Evolutionary conservation across 2,888 invertebrate species (phyloP), one percentile per base, ranked within the genome.

Genomic region (Patella pellucida): DNA sequence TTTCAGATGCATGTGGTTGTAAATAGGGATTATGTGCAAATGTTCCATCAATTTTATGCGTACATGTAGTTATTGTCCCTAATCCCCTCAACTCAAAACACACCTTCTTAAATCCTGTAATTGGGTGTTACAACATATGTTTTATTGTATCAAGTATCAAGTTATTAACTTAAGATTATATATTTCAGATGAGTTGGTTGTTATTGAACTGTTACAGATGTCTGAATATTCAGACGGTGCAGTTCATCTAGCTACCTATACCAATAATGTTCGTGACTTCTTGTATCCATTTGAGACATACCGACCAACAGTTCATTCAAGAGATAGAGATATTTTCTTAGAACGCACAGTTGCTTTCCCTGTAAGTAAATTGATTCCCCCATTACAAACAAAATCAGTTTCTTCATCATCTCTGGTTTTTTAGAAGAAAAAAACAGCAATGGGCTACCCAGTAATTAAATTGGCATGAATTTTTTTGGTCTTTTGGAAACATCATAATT

Each of bases 301-400:
- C n/a, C 83, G 86, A 62, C 87, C 89, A 68, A 79, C 84, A 31
- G 89, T 87, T 78, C 83, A 87, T n/a, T 84, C 86, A 41, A 78
- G 84, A 16, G 85, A 86, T n/a, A 79, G 89, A 72, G 88, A 90
- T 78, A 78, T 89, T 15, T 84, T 90, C 11, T 80, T 91, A 81
- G 82, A 85, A 52, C 82, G 90, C 52, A 88, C 89, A 12, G 80
- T 88, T 68, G 87, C 88, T 41, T 91, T 90, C 77, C 90, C 91
- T 27, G 91, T 90, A 80, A 83, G 90, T 88, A 23, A 16, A 12
- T 31, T 73, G 16, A 52, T 11, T 41, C 9, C 9, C 41, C 41
- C 41, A 9, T 41, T 41, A 68, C 51, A 41, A 23, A 23, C 1
- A 7, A 19, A 4, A 54, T 2, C n/a, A 56, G 15, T 16, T 56